Conservation (phyloP, 2,797 vertebrate genomes). For the Stomatorhinus walkeri region DNA sequence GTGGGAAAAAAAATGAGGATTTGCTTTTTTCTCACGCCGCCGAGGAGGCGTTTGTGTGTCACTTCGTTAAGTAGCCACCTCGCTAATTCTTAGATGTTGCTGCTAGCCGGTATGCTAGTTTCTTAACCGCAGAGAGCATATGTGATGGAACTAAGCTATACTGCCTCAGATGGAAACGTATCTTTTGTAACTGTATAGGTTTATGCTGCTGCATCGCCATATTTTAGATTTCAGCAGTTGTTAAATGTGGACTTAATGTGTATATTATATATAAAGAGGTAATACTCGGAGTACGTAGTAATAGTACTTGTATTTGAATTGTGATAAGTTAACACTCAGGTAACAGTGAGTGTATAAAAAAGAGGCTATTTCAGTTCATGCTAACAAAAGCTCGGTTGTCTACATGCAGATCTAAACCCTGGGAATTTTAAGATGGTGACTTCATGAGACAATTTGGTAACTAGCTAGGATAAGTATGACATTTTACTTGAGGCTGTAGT, state of each 20-base stretch:
- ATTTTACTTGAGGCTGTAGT: slow-evolving; percentile 4
- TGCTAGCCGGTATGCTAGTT: neutral
- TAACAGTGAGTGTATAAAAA: neutral
- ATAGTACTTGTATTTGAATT: neutral
- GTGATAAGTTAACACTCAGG: neutral
- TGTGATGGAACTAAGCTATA: neutral
- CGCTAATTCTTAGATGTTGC: neutral
- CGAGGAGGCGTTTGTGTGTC: neutral
- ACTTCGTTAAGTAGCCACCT: neutral
- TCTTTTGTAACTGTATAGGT: neutral
- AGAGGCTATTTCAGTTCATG: neutral
- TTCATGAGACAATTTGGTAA: neutral
- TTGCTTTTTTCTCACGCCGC: neutral
- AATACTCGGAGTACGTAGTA: neutral
- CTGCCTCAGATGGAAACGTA: neutral
- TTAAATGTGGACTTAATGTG: neutral
- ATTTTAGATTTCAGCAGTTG: slow-evolving; percentile 5
- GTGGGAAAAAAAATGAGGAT: slow-evolving; percentile 17
- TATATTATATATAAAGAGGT: neutral
- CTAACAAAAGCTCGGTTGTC: neutral
- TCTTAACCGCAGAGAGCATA: neutral
- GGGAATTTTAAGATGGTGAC: neutral
- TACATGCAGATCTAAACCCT: neutral
- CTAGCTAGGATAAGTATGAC: slow-evolving; percentile 23
- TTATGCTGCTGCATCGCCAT: neutral